Percentiles rank a stretch among this genome's conserved stretches.
Conservation (phyloP, 2,113 vertebrate species). For the Zosterops pallidus region DNA sequence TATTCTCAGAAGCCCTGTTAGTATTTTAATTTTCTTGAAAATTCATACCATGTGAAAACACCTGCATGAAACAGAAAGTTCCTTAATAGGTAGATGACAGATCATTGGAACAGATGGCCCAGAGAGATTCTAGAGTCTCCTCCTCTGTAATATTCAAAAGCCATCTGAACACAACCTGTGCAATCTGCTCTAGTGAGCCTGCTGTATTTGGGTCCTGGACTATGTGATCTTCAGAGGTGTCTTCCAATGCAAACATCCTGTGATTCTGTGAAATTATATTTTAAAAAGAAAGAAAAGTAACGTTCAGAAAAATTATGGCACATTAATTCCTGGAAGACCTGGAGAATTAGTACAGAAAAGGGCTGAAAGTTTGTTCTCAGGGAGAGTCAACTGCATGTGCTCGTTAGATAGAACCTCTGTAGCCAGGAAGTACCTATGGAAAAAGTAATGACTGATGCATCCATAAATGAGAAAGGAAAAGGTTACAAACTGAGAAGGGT, state of each 20-base stretch:
- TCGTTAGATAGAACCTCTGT: not conserved
- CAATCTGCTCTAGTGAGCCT: not conserved
- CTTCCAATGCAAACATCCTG: not conserved
- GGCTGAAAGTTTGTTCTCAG: not conserved
- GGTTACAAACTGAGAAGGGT: not conserved
- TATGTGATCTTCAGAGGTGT: not conserved
- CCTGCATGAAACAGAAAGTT: not conserved
- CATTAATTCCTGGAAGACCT: not conserved
- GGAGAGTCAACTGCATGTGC: not conserved
- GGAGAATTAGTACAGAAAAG: not conserved
- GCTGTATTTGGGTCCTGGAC: accelerated
- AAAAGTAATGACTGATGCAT: not conserved
- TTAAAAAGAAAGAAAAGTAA: not conserved
- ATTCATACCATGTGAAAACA: not conserved
- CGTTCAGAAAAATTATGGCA: not conserved
- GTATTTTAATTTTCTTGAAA: not conserved
- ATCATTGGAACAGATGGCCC: not conserved
- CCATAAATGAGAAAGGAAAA: not conserved
- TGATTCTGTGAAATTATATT: not conserved
- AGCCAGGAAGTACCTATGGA: not conserved
- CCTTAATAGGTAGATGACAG: not conserved
- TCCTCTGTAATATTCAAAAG: not conserved
- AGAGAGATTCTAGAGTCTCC: not conserved
- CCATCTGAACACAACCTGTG: not conserved
- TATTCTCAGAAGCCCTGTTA: not conserved